These are phyloP conservation scores for Drosophila neonasuta DNA, from an alignment of 2,888 invertebrate genomes.

Conservation along the genomic window DNA sequence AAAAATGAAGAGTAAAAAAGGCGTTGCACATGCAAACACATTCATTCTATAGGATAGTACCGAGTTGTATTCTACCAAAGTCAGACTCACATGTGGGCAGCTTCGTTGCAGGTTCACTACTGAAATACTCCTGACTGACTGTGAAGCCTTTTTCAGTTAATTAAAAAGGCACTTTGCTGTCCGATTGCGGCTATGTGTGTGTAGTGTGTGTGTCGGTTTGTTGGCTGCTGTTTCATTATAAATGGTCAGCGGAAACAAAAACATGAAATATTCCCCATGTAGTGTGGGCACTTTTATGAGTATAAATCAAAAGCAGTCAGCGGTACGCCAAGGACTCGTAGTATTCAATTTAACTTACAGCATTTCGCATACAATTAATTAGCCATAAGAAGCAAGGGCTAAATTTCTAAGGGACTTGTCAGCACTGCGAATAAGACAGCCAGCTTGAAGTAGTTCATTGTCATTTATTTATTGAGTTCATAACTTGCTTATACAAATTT, in stretches of 20 bases:
- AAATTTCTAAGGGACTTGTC: not conserved
- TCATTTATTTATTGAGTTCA: too few species aligned
- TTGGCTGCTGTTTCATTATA: constrained; percentile 44
- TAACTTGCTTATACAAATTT: too few species aligned
- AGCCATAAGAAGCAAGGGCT: constrained; percentile 7
- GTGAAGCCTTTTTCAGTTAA: constrained; percentile 66
- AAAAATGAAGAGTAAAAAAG: constrained; percentile 19
- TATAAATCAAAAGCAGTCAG: constrained; percentile 48
- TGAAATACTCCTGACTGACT: constrained; percentile 37
- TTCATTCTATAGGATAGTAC: constrained; percentile 8
- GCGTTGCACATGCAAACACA: constrained; percentile 45
- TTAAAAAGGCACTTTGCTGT: constrained; percentile 59
- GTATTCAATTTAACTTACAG: not conserved
- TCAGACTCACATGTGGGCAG: constrained; percentile 32
- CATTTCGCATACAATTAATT: constrained; percentile 36
- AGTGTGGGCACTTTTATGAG: constrained; percentile 7
- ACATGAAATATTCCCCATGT: constrained; percentile 33
- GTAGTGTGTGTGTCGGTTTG: not conserved
- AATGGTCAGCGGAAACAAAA: constrained; percentile 51
- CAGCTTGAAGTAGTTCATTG: too few species aligned
- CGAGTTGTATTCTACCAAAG: constrained; percentile 1
- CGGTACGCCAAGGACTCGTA: constrained; percentile 9
- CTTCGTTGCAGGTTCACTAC: constrained; percentile 25
- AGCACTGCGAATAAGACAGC: not conserved
- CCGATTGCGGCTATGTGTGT: constrained; percentile 9